Conservation (phyloP, 2,113 vertebrate genomes). For the Miniopterus natalensis region DNA sequence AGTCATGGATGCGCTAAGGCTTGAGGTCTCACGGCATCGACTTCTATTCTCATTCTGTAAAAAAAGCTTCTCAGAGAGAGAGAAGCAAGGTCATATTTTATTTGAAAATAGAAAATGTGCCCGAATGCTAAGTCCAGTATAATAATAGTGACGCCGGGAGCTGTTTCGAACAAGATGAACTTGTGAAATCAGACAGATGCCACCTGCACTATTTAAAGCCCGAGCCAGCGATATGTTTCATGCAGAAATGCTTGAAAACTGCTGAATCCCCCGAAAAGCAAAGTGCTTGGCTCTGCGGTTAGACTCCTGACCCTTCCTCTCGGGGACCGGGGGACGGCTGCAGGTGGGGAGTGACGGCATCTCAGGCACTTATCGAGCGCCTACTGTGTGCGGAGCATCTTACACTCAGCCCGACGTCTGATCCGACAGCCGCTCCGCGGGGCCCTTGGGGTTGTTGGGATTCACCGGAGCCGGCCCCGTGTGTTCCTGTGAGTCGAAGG, state of each 20-base stretch:
- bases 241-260: background rate
- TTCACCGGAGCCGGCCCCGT: background rate
- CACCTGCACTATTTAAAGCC: conserved; percentile 60
- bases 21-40: background rate
- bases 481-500: too few relatives aligned
- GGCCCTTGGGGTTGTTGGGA: background rate
- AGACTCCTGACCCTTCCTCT: background rate
- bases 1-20: background rate
- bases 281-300: background rate
- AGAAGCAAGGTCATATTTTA: background rate
- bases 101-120: conserved; percentile 61
- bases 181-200: conserved; percentile 52
- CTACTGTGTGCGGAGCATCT: fast-evolving
- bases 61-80: background rate
- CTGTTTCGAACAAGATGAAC: conserved; percentile 32
- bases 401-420: background rate
- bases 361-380: background rate
- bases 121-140: conserved; percentile 49
- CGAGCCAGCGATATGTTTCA: background rate
- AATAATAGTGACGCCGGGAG: background rate
- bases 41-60: background rate
- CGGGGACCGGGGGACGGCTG: background rate
- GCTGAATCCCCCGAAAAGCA: conserved; percentile 40
- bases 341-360: background rate
- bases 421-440: background rate